These are phyloP conservation scores for Furcifer pardalis DNA, from an alignment of 2,797 vertebrate genomes.

Conservation along the genomic window DNA sequence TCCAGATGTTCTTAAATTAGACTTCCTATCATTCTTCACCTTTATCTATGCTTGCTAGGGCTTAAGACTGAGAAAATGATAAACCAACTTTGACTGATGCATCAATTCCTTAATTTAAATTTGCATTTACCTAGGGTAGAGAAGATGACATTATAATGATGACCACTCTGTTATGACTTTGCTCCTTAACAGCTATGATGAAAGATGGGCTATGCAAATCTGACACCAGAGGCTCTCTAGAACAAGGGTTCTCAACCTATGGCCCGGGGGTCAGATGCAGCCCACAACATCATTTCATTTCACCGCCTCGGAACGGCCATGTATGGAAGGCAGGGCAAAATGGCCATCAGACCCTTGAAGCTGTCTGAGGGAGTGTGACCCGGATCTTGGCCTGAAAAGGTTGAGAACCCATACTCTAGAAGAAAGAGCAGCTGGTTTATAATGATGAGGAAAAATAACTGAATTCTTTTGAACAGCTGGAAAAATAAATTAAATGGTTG, in stretches of 20 bases:
- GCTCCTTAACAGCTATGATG: background rate
- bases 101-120: background rate
- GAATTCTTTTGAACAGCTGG: background rate
- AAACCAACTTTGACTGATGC: background rate
- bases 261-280: too few species aligned
- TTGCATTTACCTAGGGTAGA: background rate
- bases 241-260: too few species aligned
- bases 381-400: too few species aligned
- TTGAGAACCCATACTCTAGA: too few species aligned
- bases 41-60: background rate
- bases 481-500: background rate
- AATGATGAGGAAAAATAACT: background rate
- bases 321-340: too few species aligned
- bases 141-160: background rate
- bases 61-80: background rate
- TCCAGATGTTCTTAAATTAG: background rate
- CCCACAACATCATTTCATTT: too few species aligned
- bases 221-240: background rate
- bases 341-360: too few species aligned
- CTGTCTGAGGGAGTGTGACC: too few species aligned
- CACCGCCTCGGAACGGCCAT: too few species aligned
- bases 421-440: slow-evolving; percentile 19
- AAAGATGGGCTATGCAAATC: background rate
- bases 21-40: background rate
- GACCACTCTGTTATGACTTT: background rate